Evolutionary conservation across 1,140 invertebrate species (phyloP), one percentile per base, ranked within the genome.

Genomic region (Bombus turneri): DNA sequence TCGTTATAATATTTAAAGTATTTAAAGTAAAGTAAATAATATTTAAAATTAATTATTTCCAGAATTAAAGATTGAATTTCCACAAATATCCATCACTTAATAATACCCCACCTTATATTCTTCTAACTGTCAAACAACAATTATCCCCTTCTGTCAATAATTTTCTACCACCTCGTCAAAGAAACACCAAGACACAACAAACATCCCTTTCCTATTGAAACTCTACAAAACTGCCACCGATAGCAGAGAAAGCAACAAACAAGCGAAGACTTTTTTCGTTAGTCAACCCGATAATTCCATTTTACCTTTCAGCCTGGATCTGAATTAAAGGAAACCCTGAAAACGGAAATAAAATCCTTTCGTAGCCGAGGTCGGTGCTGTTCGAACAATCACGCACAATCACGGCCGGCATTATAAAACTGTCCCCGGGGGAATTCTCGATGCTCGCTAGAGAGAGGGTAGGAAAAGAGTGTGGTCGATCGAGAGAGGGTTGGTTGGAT

Each of bases 331-430:
- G 47, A 78, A 80, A 81, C 25, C 43, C 75, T 15, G 64, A 69
- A 83, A 72, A 59, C 13, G 28, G 84, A 88, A 47, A 71, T 81
- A 83, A 71, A 87, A 75, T 71, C 41, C 57, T 77, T 83, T 66
- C 81, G 59, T 9, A n/a, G 73, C 25, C 43, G 79, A 68, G 78
- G 85, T 76, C 68, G 66, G 57, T 12, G 34, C 37, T 34, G 76
- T 84, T 88, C 88, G 85, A 85, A 90, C 93, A 93, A 94, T 94
- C 93, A 93, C 91, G 91, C 87, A 90, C 91, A 94, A 94, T 94
- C 93, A 93, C 93, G 87, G 84, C 84, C 81, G 85, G 91, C 91
- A 94, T 94, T 94, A 93, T 93, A 93, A 93, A 93, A 94, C 93
- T 94, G 88, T 91, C 92, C 93, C 90, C 90, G 79, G 75, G 93